phyloP scores from a whole-genome alignment of 2,797 vertebrate species.

The Mormyrus proboscirostris region DNA sequence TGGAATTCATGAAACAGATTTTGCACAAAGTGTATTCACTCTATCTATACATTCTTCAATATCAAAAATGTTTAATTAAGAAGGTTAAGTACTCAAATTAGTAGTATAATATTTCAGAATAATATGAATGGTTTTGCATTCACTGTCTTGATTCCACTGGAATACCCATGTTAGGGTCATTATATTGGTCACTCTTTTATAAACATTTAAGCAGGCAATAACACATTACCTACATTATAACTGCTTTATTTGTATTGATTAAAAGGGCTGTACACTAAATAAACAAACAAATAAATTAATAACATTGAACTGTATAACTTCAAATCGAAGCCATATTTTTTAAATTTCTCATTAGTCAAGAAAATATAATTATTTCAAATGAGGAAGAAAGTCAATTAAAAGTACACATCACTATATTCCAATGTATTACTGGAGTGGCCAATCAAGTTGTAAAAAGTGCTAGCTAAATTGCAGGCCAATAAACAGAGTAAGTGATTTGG shows the following conservation, averaged over 20 bases:
- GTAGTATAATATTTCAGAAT: background rate
- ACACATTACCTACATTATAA: background rate
- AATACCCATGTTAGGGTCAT: slow-evolving; percentile 22
- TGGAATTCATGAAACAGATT: background rate
- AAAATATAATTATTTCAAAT: background rate
- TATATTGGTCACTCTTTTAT: slow-evolving; percentile 26
- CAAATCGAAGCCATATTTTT: background rate
- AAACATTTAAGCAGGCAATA: slow-evolving; percentile 17
- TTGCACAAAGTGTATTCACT: background rate
- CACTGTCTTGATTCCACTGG: background rate
- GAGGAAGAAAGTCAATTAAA: background rate
- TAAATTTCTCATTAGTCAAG: background rate
- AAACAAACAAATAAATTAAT: background rate
- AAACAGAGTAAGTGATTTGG: background rate
- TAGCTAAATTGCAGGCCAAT: background rate
- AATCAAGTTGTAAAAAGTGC: background rate
- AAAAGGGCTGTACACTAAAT: background rate
- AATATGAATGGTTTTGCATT: slow-evolving; percentile 19
- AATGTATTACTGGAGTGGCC: background rate
- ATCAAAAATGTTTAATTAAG: slow-evolving; percentile 65
- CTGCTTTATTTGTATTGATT: background rate
- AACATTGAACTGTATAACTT: background rate
- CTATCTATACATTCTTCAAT: background rate
- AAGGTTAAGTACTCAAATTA: slow-evolving; percentile 45
- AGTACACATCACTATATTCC: background rate